A percentile compares a stretch with the other conserved stretches of the same genome.
Conservation (phyloP, 2,113 vertebrate genomes). For the Actinemys pallida region DNA sequence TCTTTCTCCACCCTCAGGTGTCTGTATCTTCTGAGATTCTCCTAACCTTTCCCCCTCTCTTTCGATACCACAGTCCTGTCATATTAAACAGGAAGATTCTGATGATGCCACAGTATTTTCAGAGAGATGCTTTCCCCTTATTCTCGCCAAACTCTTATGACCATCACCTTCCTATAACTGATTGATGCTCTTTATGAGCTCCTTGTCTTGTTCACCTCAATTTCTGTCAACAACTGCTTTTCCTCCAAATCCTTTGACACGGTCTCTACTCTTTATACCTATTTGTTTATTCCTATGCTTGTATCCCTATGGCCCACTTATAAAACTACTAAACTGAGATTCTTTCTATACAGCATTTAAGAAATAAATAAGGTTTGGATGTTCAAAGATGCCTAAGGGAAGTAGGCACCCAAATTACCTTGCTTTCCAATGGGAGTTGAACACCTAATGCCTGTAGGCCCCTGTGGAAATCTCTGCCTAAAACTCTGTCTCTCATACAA, state of each 20-base stretch:
- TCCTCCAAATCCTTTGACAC: not conserved
- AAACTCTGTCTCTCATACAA: accelerated
- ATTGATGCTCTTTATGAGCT: not conserved
- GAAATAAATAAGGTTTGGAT: not conserved
- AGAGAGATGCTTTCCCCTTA: not conserved
- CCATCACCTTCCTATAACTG: not conserved
- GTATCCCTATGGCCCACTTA: not conserved
- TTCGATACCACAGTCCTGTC: accelerated
- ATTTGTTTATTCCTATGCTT: not conserved
- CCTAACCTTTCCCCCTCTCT: not conserved
- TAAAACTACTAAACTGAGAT: not conserved
- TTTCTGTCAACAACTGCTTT: not conserved
- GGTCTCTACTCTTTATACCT: not conserved
- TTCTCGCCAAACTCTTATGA: not conserved
- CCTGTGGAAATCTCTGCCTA: not conserved
- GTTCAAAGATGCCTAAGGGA: not conserved
- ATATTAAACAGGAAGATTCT: not conserved
- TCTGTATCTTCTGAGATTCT: not conserved
- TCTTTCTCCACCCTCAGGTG: not conserved
- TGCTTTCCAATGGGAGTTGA: not conserved
- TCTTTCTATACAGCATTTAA: not conserved
- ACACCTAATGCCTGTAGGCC: not conserved
- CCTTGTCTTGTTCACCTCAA: not conserved
- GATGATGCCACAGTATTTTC: not conserved
- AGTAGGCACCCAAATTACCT: not conserved